Evolutionary conservation across 2,888 invertebrate species (phyloP), one percentile per base, ranked within the genome.

Genomic region (Lissonota sp.): DNA sequence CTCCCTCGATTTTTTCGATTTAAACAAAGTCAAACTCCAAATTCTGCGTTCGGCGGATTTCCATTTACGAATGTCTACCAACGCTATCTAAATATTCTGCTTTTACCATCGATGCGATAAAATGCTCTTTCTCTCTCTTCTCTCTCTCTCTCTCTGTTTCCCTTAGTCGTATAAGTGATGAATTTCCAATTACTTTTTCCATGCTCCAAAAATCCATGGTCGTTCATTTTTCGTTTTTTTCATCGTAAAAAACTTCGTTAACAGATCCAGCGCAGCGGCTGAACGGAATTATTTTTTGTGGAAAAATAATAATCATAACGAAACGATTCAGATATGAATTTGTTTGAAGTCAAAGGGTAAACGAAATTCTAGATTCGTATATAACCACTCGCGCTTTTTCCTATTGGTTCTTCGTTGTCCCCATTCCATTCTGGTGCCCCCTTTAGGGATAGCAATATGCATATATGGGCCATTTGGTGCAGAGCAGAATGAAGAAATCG

Each of bases 261-360:
- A 63, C 63, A 44, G 6, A n/a, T 14, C 57, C 57, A 57, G 40
- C 14, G 3, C 26, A 46, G 26, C 16, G n/a, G 51, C 5, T 44
- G 62, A 39, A 51, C 7, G 39, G 51, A 12, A 26, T 26, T 26
- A 26, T 26, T 26, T 66, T 39, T 12, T 10, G 49, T 70, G 7
- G 12, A 57, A 58, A 37, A 7, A 40, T 14, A 55, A 14, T 16
- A 46, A 53, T 10, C 60, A 57, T 58, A 62, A 66, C 14, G 3
- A 62, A 53, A 63, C 51, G 40, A n/a, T 58, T 55, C 46, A 64
- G 39, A 74, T 64, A 74, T 58, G 64, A 74, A 69, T 79, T 63
- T 58, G 58, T 74, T 73, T 73, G 69, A 74, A 58, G 69, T 79
- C 64, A 74, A 74, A 74, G 69, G 14, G 73, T 79, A 60, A 74